A percentile compares a stretch with the other conserved stretches of the same genome.
Conservation (phyloP, 2,113 vertebrate species). For the Oxyruncus cristatus region DNA sequence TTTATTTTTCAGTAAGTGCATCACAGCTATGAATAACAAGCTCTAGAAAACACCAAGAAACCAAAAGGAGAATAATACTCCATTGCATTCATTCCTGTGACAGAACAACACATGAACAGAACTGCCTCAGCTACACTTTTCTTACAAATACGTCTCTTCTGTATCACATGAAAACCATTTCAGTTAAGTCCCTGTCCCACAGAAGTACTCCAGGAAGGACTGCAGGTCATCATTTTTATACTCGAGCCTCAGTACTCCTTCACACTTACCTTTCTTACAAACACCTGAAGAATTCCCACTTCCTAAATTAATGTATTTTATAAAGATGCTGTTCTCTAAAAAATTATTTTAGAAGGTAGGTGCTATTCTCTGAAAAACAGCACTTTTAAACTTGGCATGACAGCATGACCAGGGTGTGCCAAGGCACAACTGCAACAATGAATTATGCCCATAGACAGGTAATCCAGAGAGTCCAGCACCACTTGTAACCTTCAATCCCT, state of each 20-base stretch:
- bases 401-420: neutral
- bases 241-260: neutral
- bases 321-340: neutral
- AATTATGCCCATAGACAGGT: rapidly evolving
- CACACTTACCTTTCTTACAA: neutral
- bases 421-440: neutral
- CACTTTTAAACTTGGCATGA: neutral
- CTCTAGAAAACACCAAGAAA: neutral
- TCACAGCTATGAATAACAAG: neutral
- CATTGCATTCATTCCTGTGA: neutral
- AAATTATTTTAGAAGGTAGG: neutral
- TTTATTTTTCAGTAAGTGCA: neutral
- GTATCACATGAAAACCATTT: neutral
- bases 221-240: neutral
- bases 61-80: neutral
- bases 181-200: neutral
- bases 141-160: neutral
- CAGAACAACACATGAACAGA: neutral
- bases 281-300: neutral
- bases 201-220: neutral
- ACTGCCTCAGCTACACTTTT: neutral
- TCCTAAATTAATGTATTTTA: neutral
- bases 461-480: neutral
- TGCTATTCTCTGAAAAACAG: neutral
- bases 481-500: neutral